These are phyloP conservation scores for Brenthis daphne DNA, from an alignment of 2,888 invertebrate genomes.

Conservation along the genomic window DNA sequence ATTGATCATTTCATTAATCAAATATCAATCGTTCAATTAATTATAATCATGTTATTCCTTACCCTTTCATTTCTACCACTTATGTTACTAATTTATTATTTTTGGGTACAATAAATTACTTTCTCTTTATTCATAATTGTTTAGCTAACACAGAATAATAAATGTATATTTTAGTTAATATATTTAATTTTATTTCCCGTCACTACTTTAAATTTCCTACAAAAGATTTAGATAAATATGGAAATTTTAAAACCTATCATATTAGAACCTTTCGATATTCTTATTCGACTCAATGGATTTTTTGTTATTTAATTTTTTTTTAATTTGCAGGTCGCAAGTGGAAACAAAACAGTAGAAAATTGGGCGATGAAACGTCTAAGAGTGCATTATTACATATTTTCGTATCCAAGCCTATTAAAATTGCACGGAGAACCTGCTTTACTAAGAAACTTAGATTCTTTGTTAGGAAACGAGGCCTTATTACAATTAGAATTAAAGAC, in stretches of 20 bases:
- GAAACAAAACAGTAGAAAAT: constrained; percentile 88
- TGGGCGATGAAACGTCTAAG: constrained; percentile 89
- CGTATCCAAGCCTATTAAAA: constrained; percentile 90
- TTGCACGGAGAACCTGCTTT: constrained; percentile 90
- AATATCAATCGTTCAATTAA: background rate
- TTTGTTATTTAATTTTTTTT: constrained; percentile 10
- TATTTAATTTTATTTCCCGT: too few species aligned
- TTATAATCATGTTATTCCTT: too few species aligned
- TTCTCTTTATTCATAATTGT: too few species aligned
- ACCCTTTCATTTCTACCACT: too few species aligned
- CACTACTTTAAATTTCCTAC: too few species aligned
- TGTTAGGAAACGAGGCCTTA: constrained; percentile 91
- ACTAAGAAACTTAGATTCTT: constrained; percentile 85
- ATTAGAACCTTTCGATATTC: too few species aligned
- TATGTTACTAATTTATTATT: too few species aligned
- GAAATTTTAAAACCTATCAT: background rate
- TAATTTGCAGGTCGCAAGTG: constrained; percentile 84
- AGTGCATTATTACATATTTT: constrained; percentile 90
- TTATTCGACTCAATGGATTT: background rate
- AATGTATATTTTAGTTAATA: too few species aligned
- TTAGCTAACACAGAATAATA: too few species aligned
- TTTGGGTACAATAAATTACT: too few species aligned
- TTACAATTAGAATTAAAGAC: constrained; percentile 91
- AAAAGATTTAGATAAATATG: too few species aligned
- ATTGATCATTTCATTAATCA: constrained; percentile 2